Base-by-base conservation (phyloP, 2,113 vertebrate genomes). In the Podarcis cretensis region DNA sequence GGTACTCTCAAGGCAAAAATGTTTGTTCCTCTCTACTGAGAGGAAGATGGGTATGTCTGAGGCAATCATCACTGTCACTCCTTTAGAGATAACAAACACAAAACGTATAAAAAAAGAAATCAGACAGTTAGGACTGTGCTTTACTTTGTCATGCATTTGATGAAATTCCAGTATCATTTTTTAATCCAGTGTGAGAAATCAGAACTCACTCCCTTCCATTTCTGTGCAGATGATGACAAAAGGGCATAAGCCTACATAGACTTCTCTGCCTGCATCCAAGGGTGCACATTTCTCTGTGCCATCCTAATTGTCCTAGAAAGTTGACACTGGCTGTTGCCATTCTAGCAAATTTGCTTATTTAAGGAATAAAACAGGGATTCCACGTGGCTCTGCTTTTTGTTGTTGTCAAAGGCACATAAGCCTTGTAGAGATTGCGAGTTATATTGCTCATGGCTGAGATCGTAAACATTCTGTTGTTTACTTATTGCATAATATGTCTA, bases 1-100 rank as follows among this genome's bases (percentile, higher is more conserved):
- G 3, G 95, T 94, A 0, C 96, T 97, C 92, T 97, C 97, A 89
- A 99, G 96, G 96, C 98, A 99, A 95, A 98, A 98, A 8, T 97
- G 97, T 84, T 92, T 91, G 2, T 96, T 90, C 88, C 96, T 97
- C 90, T 98, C 97, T 90, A 98, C 27, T 0, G 97, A 97, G 74
- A 98, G 95, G 66, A 97, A 95, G 77, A 98, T 88, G 5, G 98
- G 96, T 69, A 96, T 86, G 0, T 98, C 97, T 0, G 97, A 96
- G 13, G 96, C 96, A 35, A 97, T 96, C 0, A 97, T 95, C 91
- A 99, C 97, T 0, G 97, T 97, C 77, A 98, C 98, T 32, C 98
- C 98, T 99, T 23, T 0, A 12, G 32, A 75, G 57, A 74, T 66
- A 89, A 68, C 32, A 43, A 89, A 68, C 32, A 43, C 13, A 18